Conservation (phyloP, 2,797 vertebrate genomes). For the Salmo trutta region DNA sequence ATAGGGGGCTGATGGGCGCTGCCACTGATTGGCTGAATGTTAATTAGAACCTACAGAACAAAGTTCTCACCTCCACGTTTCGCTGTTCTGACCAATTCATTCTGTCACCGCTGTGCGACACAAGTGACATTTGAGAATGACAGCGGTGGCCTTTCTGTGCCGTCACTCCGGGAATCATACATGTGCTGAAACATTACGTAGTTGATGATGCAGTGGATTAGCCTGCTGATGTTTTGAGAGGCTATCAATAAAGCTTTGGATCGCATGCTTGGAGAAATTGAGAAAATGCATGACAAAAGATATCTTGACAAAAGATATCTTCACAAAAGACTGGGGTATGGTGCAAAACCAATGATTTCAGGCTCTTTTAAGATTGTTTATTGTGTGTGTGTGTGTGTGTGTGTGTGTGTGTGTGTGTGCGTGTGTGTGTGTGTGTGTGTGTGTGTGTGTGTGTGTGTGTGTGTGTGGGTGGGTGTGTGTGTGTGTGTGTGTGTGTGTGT, state of each 20-base stretch:
- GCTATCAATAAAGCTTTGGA: neutral
- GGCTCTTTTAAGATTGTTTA: neutral
- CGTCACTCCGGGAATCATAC: neutral
- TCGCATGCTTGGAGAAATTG: neutral
- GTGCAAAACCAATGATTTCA: neutral
- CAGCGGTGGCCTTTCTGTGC: neutral
- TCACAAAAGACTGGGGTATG: neutral
- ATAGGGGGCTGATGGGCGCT: neutral
- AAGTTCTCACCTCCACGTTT: neutral
- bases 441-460: neutral
- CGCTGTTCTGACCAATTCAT: neutral
- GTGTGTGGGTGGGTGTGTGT: neutral
- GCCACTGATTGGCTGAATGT: neutral
- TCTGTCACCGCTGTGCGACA: neutral
- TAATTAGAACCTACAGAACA: constrained; percentile 8
- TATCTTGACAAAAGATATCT: neutral
- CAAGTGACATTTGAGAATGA: constrained; percentile 10
- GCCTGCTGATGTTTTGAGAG: neutral
- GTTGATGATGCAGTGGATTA: neutral
- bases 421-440: neutral
- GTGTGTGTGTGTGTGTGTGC: neutral
- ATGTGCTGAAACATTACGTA: neutral
- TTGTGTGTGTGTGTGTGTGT: neutral
- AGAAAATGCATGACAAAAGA: neutral
- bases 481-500: no score